Evolutionary conservation across 1,140 invertebrate genomes (phyloP).

Genomic region (Brachionus koreanus): DNA sequence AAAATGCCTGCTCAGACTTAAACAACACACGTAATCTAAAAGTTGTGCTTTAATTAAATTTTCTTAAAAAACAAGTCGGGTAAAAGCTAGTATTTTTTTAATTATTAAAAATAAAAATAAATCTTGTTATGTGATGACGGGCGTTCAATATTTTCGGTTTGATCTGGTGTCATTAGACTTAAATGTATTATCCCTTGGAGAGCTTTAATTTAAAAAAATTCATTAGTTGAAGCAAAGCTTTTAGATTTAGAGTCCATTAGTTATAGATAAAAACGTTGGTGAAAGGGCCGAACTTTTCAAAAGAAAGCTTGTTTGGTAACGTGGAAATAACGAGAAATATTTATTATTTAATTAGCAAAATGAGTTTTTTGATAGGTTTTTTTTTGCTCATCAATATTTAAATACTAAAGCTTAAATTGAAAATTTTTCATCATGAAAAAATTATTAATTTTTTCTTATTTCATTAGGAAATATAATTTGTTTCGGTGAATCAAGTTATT

Average conservation of each 20-base stretch:
- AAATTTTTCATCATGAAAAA: neutral
- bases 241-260: neutral
- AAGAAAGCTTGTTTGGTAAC: neutral
- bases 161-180: neutral
- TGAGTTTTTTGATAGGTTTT: neutral
- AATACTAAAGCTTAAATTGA: neutral
- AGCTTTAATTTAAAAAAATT: neutral
- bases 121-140: neutral
- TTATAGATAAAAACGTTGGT: neutral
- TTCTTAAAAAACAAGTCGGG: neutral
- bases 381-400: neutral
- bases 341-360: neutral
- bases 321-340: neutral
- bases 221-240: neutral
- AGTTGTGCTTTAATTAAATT: neutral
- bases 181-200: neutral
- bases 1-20: neutral
- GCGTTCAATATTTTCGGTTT: neutral
- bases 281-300: neutral
- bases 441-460: neutral
- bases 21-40: neutral
- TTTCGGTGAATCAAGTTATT: slow-evolving; percentile 30
- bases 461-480: slow-evolving; percentile 19
- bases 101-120: neutral
- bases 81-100: neutral